phyloP scores from a whole-genome alignment of 1,140 invertebrate species.

The Pentalonia nigronervosa region DNA sequence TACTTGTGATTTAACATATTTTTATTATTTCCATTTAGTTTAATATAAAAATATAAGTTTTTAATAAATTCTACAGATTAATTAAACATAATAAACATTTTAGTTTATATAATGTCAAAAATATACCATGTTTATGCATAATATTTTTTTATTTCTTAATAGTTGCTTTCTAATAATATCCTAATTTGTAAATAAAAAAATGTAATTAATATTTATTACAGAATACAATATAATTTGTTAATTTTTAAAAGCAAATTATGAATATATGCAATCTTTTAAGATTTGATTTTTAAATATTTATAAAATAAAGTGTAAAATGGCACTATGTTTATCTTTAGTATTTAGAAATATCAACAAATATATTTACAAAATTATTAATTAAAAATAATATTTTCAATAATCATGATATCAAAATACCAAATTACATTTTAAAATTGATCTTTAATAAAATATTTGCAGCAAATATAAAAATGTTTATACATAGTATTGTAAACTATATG shows the following conservation, averaged over 20 bases:
- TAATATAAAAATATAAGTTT: background rate
- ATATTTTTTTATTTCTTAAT: background rate
- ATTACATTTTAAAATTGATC: background rate
- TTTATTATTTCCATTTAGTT: background rate
- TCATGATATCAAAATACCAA: background rate
- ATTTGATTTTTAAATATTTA: background rate
- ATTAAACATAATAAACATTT: background rate
- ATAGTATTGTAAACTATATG: background rate
- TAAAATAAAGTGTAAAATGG: background rate
- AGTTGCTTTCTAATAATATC: background rate
- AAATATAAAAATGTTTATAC: background rate
- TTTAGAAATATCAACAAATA: background rate
- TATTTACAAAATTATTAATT: background rate
- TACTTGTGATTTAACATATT: background rate
- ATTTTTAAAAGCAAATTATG: background rate
- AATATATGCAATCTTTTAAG: background rate
- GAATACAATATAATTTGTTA: background rate
- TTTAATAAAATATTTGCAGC: background rate
- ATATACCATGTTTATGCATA: background rate
- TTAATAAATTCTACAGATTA: background rate
- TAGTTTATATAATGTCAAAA: background rate
- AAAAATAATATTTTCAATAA: background rate
- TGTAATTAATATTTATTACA: background rate
- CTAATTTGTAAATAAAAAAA: background rate
- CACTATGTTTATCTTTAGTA: background rate